Evolutionary conservation across 2,888 invertebrate species (phyloP).

Genomic region (Apamea anceps): DNA sequence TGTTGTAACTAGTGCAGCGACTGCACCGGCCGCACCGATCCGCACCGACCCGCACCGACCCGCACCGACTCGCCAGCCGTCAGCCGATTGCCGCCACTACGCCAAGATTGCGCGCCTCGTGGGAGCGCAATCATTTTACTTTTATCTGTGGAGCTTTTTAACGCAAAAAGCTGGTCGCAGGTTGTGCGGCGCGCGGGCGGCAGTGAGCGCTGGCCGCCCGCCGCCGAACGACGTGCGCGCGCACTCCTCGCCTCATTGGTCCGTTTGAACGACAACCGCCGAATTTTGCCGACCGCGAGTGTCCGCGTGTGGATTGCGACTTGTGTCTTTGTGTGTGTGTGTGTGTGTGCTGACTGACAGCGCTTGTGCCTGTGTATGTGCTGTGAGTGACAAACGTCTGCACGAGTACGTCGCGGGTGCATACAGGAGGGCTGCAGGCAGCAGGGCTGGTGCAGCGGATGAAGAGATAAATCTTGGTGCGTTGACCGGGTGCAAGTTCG

Average conservation of each 20-base stretch:
- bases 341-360: constrained; percentile 55
- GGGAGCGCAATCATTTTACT: constrained; percentile 83
- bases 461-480: constrained; percentile 79
- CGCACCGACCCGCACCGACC: constrained; percentile 12
- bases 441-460: constrained; percentile 72
- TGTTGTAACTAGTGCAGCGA: constrained; percentile 33
- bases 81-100: constrained; percentile 24
- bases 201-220: constrained; percentile 82
- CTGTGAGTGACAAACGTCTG: constrained; percentile 58
- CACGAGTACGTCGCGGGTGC: constrained; percentile 45
- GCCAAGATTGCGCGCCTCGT: constrained; percentile 68
- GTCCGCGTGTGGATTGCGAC: constrained; percentile 55
- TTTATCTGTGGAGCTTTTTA: constrained; percentile 81
- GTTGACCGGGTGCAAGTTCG: constrained; percentile 83
- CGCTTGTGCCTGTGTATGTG: constrained; percentile 57
- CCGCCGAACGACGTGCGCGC: constrained; percentile 72
- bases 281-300: constrained; percentile 63
- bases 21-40: constrained; percentile 25
- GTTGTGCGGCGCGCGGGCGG: constrained; percentile 74
- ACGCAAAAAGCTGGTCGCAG: constrained; percentile 85
- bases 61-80: constrained; percentile 23
- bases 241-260: constrained; percentile 48
- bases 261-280: constrained; percentile 66
- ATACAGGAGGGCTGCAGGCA: constrained; percentile 66
- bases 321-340: constrained; percentile 47